Percentiles rank a stretch among this genome's conserved stretches.
phyloP scores from a whole-genome alignment of 2,113 vertebrate genomes.

The Nestor notabilis region DNA sequence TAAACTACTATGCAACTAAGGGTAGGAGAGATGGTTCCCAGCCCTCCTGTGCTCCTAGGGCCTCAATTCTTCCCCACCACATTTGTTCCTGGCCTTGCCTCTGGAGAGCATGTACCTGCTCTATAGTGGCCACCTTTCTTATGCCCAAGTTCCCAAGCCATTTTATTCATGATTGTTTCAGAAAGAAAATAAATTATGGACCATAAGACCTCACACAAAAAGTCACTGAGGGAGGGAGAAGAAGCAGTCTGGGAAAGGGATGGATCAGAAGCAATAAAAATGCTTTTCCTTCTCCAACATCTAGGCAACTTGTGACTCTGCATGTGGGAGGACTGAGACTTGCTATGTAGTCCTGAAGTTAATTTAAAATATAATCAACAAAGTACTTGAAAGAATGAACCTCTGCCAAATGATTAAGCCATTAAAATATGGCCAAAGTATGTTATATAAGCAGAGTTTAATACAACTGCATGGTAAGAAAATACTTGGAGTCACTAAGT shows the following conservation, averaged over 20 bases:
- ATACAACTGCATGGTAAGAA: background rate
- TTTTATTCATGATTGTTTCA: background rate
- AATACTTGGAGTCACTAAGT: background rate
- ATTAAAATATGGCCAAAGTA: background rate
- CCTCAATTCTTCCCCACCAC: fast-evolving
- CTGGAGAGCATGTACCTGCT: background rate
- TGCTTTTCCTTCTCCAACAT: background rate
- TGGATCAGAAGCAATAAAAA: background rate
- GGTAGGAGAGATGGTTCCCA: background rate
- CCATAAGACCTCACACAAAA: background rate
- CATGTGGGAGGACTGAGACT: background rate
- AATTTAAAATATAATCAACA: slow-evolving; percentile 5
- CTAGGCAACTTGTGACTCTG: background rate
- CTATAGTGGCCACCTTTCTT: background rate
- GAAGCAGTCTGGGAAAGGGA: background rate
- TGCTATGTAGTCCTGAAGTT: background rate
- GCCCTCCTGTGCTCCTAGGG: background rate
- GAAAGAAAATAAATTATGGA: background rate
- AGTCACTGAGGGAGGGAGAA: background rate
- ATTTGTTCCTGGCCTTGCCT: background rate
- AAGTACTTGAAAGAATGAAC: background rate
- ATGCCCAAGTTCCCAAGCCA: background rate
- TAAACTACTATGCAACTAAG: background rate
- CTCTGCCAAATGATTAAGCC: background rate
- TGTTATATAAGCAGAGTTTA: background rate